phyloP scores from a whole-genome alignment of 2,888 invertebrate species.

The Andrena praecox region DNA sequence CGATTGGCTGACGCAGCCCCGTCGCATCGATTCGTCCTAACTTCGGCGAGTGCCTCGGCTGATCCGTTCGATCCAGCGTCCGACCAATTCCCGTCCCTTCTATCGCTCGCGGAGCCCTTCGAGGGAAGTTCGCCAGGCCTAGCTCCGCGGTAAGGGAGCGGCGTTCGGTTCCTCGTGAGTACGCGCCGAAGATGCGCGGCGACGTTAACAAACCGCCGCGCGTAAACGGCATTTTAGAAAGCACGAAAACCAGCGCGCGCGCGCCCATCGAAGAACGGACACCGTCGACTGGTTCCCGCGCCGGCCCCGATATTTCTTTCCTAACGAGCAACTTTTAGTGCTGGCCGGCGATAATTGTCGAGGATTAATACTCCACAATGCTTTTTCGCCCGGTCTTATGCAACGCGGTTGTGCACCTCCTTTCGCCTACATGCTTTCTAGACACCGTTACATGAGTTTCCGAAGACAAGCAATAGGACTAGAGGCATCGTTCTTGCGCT shows the following conservation, averaged over 20 bases:
- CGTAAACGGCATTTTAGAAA: slow-evolving; percentile 34
- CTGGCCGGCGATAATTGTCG: slow-evolving; percentile 40
- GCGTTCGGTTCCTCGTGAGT: not conserved
- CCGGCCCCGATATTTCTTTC: slow-evolving; percentile 12
- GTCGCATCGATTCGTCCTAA: not conserved
- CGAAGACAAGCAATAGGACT: slow-evolving; percentile 31
- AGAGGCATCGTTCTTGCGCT: slow-evolving; percentile 35
- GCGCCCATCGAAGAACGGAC: slow-evolving; percentile 15
- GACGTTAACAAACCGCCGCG: not conserved
- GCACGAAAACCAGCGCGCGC: slow-evolving; percentile 19
- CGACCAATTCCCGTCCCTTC: no score
- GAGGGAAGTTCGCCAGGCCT: not conserved
- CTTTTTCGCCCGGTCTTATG: slow-evolving; percentile 51
- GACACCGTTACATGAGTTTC: slow-evolving; percentile 40
- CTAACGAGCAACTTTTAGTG: slow-evolving; percentile 22
- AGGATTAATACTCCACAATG: slow-evolving; percentile 52
- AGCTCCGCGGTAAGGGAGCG: not conserved
- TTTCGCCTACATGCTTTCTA: slow-evolving; percentile 63
- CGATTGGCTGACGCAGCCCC: slow-evolving; percentile 45
- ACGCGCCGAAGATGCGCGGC: not conserved
- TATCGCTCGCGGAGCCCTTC: not conserved
- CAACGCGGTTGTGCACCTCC: slow-evolving; percentile 56
- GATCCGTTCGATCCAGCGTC: no score
- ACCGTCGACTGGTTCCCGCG: not conserved
- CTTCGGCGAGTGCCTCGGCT: not conserved